Evolutionary conservation across 2,113 vertebrate species (phyloP).

Genomic region (Ameiurus melas): DNA sequence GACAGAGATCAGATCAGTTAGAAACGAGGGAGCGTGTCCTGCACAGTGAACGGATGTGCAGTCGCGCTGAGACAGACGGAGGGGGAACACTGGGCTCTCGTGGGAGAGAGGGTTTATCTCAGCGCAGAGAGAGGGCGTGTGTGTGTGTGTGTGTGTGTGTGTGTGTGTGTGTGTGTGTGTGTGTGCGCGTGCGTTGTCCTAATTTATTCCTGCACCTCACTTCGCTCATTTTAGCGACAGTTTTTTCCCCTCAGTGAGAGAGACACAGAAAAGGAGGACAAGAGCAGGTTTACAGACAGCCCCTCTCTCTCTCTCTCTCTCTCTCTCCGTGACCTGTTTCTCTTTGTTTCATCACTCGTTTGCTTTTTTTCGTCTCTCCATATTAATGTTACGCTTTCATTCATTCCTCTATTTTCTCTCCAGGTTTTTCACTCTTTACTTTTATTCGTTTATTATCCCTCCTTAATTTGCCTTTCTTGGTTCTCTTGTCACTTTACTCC

Average conservation of each 20-base stretch:
- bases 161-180: background rate
- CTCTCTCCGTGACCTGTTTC: constrained; percentile 6
- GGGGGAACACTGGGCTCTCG: background rate
- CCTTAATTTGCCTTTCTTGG: background rate
- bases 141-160: background rate
- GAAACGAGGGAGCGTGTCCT: background rate
- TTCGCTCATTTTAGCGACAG: background rate
- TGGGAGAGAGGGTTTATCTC: background rate
- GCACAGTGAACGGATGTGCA: background rate
- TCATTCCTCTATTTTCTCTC: background rate
- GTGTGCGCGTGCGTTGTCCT: background rate
- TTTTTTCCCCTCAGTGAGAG: background rate
- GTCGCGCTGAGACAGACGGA: background rate
- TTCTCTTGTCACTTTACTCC: background rate
- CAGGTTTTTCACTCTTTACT: background rate
- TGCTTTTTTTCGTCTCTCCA: background rate
- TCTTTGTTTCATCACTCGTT: constrained; percentile 15
- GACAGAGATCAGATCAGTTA: background rate
- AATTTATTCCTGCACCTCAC: background rate
- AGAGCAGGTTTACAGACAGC: background rate
- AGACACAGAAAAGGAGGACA: constrained; percentile 1
- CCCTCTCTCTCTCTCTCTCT: background rate
- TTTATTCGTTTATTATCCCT: background rate
- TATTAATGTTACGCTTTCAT: background rate
- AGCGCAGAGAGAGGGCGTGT: background rate